A percentile compares a stretch with the other conserved stretches of the same genome.
These are phyloP conservation scores for Lepus oiostolus DNA, from an alignment of 2,797 vertebrate species.

Conservation along the genomic window DNA sequence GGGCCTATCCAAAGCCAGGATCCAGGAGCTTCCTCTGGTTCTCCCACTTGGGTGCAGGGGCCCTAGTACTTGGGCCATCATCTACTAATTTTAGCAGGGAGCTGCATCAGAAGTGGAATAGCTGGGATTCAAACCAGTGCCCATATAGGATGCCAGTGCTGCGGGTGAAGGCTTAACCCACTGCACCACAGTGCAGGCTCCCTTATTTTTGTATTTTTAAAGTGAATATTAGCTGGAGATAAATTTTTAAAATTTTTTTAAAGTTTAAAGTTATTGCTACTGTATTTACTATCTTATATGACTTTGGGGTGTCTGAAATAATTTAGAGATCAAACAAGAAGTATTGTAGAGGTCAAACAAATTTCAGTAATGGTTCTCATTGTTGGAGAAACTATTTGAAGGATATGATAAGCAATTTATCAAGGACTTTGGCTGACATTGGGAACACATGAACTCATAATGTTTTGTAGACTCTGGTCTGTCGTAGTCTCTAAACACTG, in stretches of 20 bases:
- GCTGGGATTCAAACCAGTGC: too few species aligned
- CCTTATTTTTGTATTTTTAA: slow-evolving; percentile 31
- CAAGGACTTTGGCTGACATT: neutral
- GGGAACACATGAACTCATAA: neutral
- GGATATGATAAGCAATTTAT: neutral
- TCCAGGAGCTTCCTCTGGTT: too few species aligned
- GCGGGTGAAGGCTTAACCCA: too few species aligned
- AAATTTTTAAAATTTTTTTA: slow-evolving; percentile 14
- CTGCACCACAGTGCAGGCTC: too few species aligned
- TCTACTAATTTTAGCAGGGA: too few species aligned
- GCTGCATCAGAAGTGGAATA: too few species aligned
- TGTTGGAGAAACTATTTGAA: slow-evolving; percentile 9
- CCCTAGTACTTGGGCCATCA: too few species aligned
- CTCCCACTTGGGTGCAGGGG: too few species aligned
- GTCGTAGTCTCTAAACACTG: neutral
- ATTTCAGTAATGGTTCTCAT: neutral
- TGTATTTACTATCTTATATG: slow-evolving; percentile 23
- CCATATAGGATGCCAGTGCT: too few species aligned
- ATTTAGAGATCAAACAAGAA: neutral
- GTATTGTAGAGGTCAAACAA: slow-evolving; percentile 39
- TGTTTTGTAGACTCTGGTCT: neutral
- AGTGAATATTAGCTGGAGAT: neutral
- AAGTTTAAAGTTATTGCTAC: neutral
- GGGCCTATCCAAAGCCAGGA: too few species aligned
- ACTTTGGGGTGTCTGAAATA: slow-evolving; percentile 1